Evolutionary conservation across 2,888 invertebrate species (phyloP).

Genomic region (Drosophila engyochracea): DNA sequence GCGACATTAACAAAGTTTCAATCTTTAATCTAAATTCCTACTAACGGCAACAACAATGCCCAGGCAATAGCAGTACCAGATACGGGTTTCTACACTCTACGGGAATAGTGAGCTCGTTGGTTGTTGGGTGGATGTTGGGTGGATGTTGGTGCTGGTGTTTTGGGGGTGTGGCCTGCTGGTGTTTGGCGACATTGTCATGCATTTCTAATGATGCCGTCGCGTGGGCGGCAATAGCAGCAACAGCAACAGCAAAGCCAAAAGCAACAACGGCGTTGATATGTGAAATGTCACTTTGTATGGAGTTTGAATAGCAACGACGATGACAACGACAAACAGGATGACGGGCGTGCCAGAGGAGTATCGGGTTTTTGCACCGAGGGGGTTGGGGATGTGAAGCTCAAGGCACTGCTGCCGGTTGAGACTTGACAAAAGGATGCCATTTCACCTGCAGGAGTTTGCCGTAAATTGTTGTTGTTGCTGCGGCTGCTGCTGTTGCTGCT

Average conservation of each 20-base stretch:
- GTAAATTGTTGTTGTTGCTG: constrained; percentile 65
- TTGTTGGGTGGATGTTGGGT: background rate
- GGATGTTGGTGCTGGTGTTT: background rate
- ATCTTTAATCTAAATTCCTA: constrained; percentile 81
- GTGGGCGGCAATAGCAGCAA: constrained; percentile 39
- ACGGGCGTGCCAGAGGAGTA: constrained; percentile 39
- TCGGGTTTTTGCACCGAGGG: background rate
- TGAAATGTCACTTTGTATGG: constrained; percentile 80
- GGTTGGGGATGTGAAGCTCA: constrained; percentile 24
- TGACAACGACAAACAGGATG: constrained; percentile 62
- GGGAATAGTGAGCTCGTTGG: constrained; percentile 1
- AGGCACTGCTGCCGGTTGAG: constrained; percentile 57
- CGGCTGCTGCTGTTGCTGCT: constrained; percentile 25
- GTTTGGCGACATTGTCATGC: constrained; percentile 76
- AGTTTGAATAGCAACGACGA: constrained; percentile 74
- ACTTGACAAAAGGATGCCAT: constrained; percentile 78
- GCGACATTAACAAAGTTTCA: constrained; percentile 81
- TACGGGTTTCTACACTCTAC: constrained; percentile 13
- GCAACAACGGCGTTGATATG: constrained; percentile 67
- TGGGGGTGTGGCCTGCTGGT: constrained; percentile 14
- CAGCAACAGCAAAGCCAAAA: constrained; percentile 10
- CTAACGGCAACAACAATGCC: constrained; percentile 51
- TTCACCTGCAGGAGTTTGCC: constrained; percentile 71
- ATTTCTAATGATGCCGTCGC: constrained; percentile 79
- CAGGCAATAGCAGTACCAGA: background rate